These are phyloP conservation scores for Cladorhizidae sp. DNA, from an alignment of 37 sponge, comb jelly and placozoan species.

Conservation along the genomic window DNA sequence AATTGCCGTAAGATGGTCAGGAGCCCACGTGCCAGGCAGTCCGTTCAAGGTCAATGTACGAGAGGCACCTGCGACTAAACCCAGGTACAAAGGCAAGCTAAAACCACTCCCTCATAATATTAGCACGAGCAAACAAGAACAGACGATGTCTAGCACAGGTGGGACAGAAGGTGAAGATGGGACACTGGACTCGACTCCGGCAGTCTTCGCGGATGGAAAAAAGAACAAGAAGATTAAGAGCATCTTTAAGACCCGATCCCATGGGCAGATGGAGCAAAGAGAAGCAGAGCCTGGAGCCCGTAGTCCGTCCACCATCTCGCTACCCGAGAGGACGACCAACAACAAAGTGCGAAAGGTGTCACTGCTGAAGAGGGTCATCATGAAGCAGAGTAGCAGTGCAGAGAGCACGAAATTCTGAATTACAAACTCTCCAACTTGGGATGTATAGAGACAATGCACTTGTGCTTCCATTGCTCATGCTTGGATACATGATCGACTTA, in stretches of 20 bases:
- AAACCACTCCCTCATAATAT: neutral
- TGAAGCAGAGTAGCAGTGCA: too few species aligned
- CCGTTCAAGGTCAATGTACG: constrained; percentile 69
- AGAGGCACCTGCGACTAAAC: neutral
- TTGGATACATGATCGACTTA: too few species aligned
- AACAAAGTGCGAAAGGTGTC: too few species aligned
- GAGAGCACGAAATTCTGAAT: too few species aligned
- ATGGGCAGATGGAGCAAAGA: neutral
- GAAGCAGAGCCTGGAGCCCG: neutral
- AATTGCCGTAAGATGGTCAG: constrained; percentile 74
- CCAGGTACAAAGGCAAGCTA: neutral
- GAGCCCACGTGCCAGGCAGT: constrained; percentile 73
- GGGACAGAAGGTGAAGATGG: constrained; percentile 9
- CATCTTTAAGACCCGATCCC: neutral
- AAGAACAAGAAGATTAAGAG: constrained; percentile 7
- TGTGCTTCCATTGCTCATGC: too few species aligned
- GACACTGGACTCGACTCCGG: neutral
- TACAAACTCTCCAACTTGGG: too few species aligned
- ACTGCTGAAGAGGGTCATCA: too few species aligned
- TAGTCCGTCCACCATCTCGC: too few species aligned
- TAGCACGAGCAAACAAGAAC: neutral
- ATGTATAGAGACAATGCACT: too few species aligned
- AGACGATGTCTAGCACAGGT: too few species aligned
- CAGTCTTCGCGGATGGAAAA: neutral
- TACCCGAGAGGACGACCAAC: too few species aligned